phyloP scores from a whole-genome alignment of 2,888 invertebrate genomes.

The Nudaria mundana region DNA sequence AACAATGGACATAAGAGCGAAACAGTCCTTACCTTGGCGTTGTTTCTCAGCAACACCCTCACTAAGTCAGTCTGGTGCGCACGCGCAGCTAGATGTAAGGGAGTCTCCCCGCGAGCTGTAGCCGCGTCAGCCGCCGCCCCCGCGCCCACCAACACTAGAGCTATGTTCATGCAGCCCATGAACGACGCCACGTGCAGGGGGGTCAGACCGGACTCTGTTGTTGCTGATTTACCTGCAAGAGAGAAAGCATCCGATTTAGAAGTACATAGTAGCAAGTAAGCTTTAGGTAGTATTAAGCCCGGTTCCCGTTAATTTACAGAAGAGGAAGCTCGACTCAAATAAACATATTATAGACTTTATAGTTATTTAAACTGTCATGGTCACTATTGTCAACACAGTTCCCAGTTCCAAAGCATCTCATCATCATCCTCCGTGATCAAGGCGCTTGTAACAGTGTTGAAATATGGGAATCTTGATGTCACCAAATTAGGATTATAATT shows the following conservation, averaged over 20 bases:
- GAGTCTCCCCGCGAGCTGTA: constrained; percentile 98
- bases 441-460: too few species aligned
- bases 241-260: too few species aligned
- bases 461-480: too few species aligned
- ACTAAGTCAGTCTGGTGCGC: constrained; percentile 99
- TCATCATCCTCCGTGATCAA: too few species aligned
- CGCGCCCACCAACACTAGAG: constrained; percentile 94
- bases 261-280: too few species aligned
- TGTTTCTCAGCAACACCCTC: constrained; percentile 95
- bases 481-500: too few species aligned
- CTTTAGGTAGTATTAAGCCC: too few species aligned
- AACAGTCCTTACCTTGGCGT: constrained; percentile 85
- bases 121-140: constrained; percentile 96
- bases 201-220: constrained; percentile 92
- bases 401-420: too few species aligned
- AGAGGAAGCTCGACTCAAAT: neutral
- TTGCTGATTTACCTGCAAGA: constrained; percentile 84
- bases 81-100: constrained; percentile 96
- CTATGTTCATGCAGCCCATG: constrained; percentile 99
- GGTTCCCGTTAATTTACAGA: neutral
- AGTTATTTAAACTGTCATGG: too few species aligned
- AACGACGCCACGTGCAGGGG: constrained; percentile 99
- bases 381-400: too few species aligned
- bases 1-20: too few species aligned
- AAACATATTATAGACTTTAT: too few species aligned